phyloP scores from a whole-genome alignment of 2,888 invertebrate genomes.

The Xanthostigma xanthostigma region DNA sequence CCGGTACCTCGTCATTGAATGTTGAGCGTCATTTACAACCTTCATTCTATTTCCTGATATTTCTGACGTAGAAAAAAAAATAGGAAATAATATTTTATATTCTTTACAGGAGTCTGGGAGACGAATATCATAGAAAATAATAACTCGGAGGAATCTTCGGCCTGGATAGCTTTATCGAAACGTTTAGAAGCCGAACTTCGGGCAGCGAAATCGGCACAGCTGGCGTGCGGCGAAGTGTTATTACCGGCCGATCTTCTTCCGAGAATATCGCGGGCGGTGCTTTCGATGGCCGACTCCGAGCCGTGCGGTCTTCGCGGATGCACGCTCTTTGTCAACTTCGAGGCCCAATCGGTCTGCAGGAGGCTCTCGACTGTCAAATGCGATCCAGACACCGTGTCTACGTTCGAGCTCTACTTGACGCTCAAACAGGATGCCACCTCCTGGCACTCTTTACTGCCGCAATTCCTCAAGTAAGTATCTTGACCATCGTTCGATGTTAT shows the following conservation, averaged over 20 bases:
- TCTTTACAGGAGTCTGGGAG: slow-evolving; percentile 2
- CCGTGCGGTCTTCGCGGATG: slow-evolving; percentile 82
- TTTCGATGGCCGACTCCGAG: slow-evolving; percentile 73
- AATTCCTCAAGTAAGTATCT: slow-evolving; percentile 72
- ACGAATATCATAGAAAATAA: slow-evolving; percentile 1
- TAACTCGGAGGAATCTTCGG: slow-evolving; percentile 30
- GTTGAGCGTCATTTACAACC: too few species aligned
- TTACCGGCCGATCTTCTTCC: slow-evolving; percentile 70
- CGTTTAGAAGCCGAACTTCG: slow-evolving; percentile 65
- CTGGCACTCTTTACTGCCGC: slow-evolving; percentile 77
- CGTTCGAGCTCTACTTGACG: slow-evolving; percentile 80
- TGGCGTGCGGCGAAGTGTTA: slow-evolving; percentile 72
- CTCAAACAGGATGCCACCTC: slow-evolving; percentile 74
- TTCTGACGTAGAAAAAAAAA: too few species aligned
- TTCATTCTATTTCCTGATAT: too few species aligned
- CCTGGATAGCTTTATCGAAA: slow-evolving; percentile 53
- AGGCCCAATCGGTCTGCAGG: slow-evolving; percentile 52
- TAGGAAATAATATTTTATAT: too few species aligned
- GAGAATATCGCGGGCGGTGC: slow-evolving; percentile 62
- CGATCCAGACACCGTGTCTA: slow-evolving; percentile 75
- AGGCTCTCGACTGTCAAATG: slow-evolving; percentile 71
- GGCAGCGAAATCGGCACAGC: slow-evolving; percentile 63
- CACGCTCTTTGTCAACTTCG: slow-evolving; percentile 70
- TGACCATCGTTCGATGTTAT: background rate
- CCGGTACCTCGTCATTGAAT: too few species aligned